Conservation (phyloP, 2,113 vertebrate genomes). For the Rhinogobius similis region DNA sequence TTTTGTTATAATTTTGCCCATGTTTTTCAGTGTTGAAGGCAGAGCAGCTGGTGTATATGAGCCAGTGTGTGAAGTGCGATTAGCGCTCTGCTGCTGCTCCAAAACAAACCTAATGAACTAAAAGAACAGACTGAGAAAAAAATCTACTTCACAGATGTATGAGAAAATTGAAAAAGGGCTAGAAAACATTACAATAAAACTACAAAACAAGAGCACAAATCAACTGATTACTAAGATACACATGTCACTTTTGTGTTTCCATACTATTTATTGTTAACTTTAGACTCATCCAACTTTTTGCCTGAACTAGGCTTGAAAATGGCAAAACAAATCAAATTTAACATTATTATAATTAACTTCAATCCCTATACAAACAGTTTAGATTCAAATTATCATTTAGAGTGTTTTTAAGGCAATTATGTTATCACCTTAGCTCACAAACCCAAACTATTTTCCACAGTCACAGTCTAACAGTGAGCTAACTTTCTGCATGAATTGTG, state of each 20-base stretch:
- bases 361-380: not conserved
- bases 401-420: conserved; percentile 4
- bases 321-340: not conserved
- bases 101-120: conserved; percentile 37
- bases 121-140: conserved; percentile 17
- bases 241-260: not conserved
- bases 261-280: not conserved
- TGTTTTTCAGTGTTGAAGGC: conserved; percentile 7
- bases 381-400: not conserved
- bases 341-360: not conserved
- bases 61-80: conserved; percentile 30
- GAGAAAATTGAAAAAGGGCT: not conserved
- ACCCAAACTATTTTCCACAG: not conserved
- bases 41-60: conserved; percentile 42
- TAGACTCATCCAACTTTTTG: not conserved
- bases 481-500: not conserved
- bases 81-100: conserved; percentile 33
- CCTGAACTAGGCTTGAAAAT: not conserved
- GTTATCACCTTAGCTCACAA: not conserved
- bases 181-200: not conserved
- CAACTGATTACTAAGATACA: not conserved
- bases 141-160: conserved; percentile 10
- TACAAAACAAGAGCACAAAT: not conserved
- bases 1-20: conserved; percentile 19
- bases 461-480: not conserved